These are phyloP conservation scores for Carassius auratus DNA, from an alignment of 2,113 vertebrate species.

Conservation along the genomic window DNA sequence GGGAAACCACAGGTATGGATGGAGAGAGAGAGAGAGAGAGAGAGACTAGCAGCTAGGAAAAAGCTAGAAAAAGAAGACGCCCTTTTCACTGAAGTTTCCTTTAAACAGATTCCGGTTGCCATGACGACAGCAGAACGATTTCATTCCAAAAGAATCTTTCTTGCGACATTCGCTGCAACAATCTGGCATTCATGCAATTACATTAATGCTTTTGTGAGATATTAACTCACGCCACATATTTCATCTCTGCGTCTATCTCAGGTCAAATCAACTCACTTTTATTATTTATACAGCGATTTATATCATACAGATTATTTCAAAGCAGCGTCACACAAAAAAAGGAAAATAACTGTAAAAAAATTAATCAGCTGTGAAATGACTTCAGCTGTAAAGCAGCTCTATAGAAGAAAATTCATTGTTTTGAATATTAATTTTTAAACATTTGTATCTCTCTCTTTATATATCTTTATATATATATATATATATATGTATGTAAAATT, in stretches of 20 bases:
- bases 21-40: constrained; percentile 47
- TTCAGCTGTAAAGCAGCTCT: not conserved
- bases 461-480: too few relatives aligned
- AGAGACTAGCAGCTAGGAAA: too few relatives aligned
- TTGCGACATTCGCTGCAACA: not conserved
- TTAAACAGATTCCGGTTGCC: constrained; percentile 46
- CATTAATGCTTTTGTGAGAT: not conserved
- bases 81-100: constrained; percentile 14
- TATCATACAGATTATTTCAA: not conserved
- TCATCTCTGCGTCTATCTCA: not conserved
- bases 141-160: constrained; percentile 9
- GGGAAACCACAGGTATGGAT: constrained; percentile 81
- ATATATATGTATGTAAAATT: too few relatives aligned
- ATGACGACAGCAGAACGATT: not conserved
- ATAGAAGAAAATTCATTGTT: not conserved
- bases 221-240: not conserved
- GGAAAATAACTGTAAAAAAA: not conserved
- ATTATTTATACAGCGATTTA: not conserved
- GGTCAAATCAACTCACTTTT: too few relatives aligned
- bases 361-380: not conserved
- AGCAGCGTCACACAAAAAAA: not conserved
- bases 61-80: constrained; percentile 9
- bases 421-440: too few relatives aligned
- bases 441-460: too few relatives aligned
- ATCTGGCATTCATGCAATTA: not conserved